Conservation (phyloP, 2,888 invertebrate genomes). For the Cephus pygmeus region DNA sequence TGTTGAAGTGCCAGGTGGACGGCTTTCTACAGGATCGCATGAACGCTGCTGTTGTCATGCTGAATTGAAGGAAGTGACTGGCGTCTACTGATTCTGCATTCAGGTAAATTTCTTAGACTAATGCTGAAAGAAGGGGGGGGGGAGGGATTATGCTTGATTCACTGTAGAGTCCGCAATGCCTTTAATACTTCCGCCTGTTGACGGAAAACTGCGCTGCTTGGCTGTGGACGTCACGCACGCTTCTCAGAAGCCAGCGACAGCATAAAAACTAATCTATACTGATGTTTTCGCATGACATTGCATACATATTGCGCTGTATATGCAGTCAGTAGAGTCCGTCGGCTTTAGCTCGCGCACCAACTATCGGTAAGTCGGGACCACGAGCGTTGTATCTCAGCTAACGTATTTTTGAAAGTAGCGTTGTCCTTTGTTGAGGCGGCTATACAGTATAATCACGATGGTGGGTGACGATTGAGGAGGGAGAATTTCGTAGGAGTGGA, state of each 20-base stretch:
- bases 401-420: background rate
- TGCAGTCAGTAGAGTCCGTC: background rate
- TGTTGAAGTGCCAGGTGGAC: background rate
- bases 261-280: constrained; percentile 19
- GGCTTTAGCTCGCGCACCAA: background rate
- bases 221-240: constrained; percentile 10
- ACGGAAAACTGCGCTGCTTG: constrained; percentile 11
- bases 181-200: constrained; percentile 1
- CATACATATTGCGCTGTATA: constrained; percentile 19
- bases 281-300: constrained; percentile 22
- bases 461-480: background rate
- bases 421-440: background rate
- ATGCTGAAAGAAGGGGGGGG: background rate
- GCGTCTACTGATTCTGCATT: background rate
- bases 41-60: background rate
- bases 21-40: background rate
- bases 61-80: background rate
- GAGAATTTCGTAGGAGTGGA: background rate
- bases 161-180: background rate
- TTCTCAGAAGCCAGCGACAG: constrained; percentile 20
- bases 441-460: background rate
- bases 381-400: background rate
- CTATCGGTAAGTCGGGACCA: background rate
- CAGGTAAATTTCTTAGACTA: background rate
- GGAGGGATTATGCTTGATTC: background rate